These are phyloP conservation scores for Antheraea assamensis DNA, from an alignment of 2,888 invertebrate species.

Conservation along the genomic window DNA sequence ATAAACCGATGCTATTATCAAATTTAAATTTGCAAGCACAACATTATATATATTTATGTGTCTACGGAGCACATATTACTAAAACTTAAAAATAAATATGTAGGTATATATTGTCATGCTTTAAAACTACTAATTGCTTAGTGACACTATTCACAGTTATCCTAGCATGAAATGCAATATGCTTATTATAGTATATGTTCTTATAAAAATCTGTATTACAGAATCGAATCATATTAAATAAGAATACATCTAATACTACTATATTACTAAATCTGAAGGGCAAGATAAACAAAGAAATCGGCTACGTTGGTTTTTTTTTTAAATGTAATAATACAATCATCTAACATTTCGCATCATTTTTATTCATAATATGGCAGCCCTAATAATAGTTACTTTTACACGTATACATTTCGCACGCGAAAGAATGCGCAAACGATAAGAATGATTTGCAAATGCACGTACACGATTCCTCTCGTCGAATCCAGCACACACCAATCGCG, in stretches of 20 bases:
- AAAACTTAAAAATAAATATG: neutral
- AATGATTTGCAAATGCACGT: no score
- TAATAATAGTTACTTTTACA: no score
- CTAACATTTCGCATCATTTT: constrained; percentile 4
- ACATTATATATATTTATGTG: neutral
- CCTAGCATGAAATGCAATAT: neutral
- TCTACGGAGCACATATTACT: neutral
- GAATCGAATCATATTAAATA: neutral
- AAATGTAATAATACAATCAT: neutral
- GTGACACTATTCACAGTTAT: neutral
- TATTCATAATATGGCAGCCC: constrained; percentile 10
- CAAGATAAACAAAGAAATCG: neutral
- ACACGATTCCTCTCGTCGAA: no score
- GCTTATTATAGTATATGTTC: neutral
- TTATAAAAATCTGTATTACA: neutral
- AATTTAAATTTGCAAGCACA: neutral
- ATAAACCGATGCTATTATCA: neutral
- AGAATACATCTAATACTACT: neutral
- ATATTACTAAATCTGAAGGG: neutral
- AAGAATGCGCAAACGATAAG: no score
- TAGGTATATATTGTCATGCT: constrained; percentile 1
- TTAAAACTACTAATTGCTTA: neutral
- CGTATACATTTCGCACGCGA: no score
- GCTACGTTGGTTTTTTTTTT: neutral
- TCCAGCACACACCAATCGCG: no score